Evolutionary conservation across 2,113 vertebrate species (phyloP).

Genomic region (Todiramphus chloris): DNA sequence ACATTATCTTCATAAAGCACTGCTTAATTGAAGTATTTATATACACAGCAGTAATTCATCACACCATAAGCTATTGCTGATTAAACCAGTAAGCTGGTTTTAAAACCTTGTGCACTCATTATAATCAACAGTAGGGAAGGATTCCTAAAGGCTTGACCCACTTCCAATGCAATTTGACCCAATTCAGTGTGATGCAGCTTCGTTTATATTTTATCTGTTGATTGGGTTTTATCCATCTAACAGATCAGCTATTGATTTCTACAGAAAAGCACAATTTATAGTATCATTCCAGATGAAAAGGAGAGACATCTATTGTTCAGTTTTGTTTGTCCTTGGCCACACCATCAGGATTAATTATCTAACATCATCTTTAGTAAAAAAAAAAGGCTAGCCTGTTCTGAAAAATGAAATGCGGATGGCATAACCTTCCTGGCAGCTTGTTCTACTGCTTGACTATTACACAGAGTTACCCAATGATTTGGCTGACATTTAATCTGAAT

Average conservation of each 20-base stretch:
- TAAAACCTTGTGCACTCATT: conserved; percentile 54
- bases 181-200: neutral
- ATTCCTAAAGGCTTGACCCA: conserved; percentile 55
- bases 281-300: neutral
- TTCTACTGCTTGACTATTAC: neutral
- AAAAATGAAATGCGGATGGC: neutral
- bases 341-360: neutral
- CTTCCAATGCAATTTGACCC: conserved; percentile 42
- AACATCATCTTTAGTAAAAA: neutral
- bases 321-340: neutral
- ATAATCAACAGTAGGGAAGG: conserved; percentile 43
- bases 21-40: conserved; percentile 33
- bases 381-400: neutral
- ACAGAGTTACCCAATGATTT: neutral
- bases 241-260: conserved; percentile 20
- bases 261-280: neutral
- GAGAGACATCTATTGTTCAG: neutral
- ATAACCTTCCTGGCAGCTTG: neutral
- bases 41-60: conserved; percentile 29
- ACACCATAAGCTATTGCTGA: conserved; percentile 37
- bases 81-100: conserved; percentile 63
- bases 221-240: neutral
- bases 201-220: conserved; percentile 19
- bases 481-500: neutral
- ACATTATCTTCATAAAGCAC: neutral